Base-by-base conservation (phyloP, 2,888 invertebrate genomes). In the Spodoptera exigua region DNA sequence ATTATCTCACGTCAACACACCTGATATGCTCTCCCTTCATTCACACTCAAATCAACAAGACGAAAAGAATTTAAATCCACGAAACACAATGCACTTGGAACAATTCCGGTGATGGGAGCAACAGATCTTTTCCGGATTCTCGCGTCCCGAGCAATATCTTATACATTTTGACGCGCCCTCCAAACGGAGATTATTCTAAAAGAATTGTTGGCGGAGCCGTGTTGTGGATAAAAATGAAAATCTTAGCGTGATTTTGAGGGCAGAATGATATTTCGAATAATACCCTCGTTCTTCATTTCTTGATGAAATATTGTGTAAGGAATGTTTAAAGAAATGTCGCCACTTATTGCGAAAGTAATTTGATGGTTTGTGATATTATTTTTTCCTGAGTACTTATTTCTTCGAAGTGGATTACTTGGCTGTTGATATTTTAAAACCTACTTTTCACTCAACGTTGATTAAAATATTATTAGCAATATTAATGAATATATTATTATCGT, bases 21-120 rank as follows among this genome's bases (percentile, higher is more conserved):
- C 70, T 52, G 54, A 36, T 52, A 52, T 34, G 21, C 4, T 43
- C 16, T 16, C 16, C 51, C 34, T 52, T 53, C 59, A 53, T 70
- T 63, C 69, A 59, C 36, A 62, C 51, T 46, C 48, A 63, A 62
- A 70, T 35, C 71, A 70, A 53, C 44, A 44, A 46, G 37, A 70
- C 60, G 66, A 62, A 68, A 75, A 67, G 59, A 71, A 74, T 76
- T 70, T 70, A 73, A 75, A 74, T 73, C 32, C 61, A 66, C 61
- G 48, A 70, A 71, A 74, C 71, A 79, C 66, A 80, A 76, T 77
- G 74, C 65, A 73, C 65, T 64, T 48, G 56, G 61, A 70, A 79
- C 80, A 80, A 82, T 83, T 71, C 63, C 57, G 21, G 74, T 80
- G 82, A 81, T 83, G 82, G 77, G 67, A 62, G 68, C 68, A 69